Evolutionary conservation across 1,140 invertebrate genomes (phyloP), one percentile per base, ranked within the genome.

Genomic region (Akabosia matsudoensis): DNA sequence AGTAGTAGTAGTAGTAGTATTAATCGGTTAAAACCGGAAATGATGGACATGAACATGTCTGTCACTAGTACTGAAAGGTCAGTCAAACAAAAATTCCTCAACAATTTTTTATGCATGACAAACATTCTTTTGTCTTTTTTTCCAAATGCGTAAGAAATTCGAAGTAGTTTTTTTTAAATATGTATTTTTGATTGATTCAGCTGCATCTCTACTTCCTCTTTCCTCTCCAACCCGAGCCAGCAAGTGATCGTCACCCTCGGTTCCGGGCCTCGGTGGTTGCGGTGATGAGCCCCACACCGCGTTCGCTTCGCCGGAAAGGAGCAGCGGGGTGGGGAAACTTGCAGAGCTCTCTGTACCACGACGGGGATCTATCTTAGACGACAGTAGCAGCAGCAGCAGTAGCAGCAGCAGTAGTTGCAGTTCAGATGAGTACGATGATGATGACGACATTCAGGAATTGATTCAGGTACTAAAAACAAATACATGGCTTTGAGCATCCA

Each of bases 221-320:
- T 61, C 54, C 24, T 24, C 24, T 67, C 22, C 7, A 67, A 22
- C 61, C 61, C 61, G 24, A 67, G 61, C 61, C 61, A 67, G 22
- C 24, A 67, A 31, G 61, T 67, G 85, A 92, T 89, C 89, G 92
- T 95, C 89, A 92, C 91, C 91, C 93, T 97, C 91, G 95, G 95
- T 87, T 91, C 94, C 89, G 95, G 95, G 94, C 95, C 95, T 96
- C 94, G 91, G 94, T 96, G 92, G 93, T 67, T 93, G 92, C 94
- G 70, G 70, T 96, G 94, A 94, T 93, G 92, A 88, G 87, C 92
- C 92, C 91, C 91, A 91, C 88, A 89, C 90, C 89, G 89, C 88
- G 86, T 86, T 88, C 85, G 83, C 84, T 87, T 88, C 88, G 86
- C 87, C 84, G 85, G 88, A 90, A 90, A 90, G 91, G 90, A 90